Evolutionary conservation across 2,797 vertebrate genomes (phyloP).

Genomic region (Dryobates pubescens): DNA sequence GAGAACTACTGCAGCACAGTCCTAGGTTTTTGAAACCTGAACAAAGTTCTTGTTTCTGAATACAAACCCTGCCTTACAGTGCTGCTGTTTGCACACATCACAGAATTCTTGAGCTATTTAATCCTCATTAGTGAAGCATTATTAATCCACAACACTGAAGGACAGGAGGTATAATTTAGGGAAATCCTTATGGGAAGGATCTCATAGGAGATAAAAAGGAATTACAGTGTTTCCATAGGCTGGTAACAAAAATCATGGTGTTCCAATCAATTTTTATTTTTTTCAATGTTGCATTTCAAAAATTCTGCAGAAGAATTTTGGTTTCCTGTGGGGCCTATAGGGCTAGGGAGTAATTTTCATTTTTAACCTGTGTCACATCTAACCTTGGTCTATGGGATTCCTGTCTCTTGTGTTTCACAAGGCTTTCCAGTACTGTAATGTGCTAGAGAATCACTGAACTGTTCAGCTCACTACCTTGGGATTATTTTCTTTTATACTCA

Average conservation of each 20-base stretch:
- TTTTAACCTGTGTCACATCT: not conserved
- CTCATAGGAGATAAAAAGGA: slow-evolving; percentile 44
- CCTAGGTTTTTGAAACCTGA: slow-evolving; percentile 34
- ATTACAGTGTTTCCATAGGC: slow-evolving; percentile 22
- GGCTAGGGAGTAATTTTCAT: not conserved
- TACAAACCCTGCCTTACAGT: slow-evolving; percentile 49
- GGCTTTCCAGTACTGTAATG: not conserved
- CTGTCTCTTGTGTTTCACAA: not conserved
- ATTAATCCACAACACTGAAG: slow-evolving; percentile 63
- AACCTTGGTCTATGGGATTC: not conserved
- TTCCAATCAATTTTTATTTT: not conserved
- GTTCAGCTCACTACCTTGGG: not conserved
- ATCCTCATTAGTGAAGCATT: slow-evolving; percentile 66
- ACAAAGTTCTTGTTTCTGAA: slow-evolving; percentile 40
- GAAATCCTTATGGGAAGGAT: slow-evolving; percentile 53
- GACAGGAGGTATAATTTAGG: slow-evolving; percentile 59
- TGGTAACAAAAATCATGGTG: not conserved
- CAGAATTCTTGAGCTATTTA: slow-evolving; percentile 58
- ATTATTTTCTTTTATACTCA: slow-evolving; percentile 43
- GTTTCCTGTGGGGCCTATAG: not conserved
- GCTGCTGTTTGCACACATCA: slow-evolving; percentile 49
- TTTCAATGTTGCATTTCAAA: not conserved
- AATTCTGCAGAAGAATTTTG: not conserved
- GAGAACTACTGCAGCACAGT: slow-evolving; percentile 30
- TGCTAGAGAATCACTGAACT: slow-evolving; percentile 35